Base-by-base conservation (phyloP, 1,140 invertebrate genomes). In the Aphelenchoides avenae region DNA sequence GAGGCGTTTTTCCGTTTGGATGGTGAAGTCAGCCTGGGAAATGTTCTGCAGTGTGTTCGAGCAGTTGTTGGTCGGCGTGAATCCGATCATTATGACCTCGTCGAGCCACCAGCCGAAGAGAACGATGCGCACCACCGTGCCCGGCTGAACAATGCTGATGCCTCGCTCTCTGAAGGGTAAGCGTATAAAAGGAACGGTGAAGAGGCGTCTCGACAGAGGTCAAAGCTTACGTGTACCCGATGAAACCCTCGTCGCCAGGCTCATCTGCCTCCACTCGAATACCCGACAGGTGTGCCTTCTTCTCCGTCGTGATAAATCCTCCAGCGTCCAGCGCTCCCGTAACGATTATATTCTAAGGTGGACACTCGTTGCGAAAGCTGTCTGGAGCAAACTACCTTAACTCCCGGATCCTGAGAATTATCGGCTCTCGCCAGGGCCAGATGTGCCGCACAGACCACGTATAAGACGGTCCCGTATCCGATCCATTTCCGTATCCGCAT, bases 261-360 rank as follows among this genome's bases (percentile, higher is more conserved):
- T 68, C 71, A 44, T 69, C 52, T 24, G 52, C 54, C 43, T 69
- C 67, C 22, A 69, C 64, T 26, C 67, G 57, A 24, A 69, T 63
- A 15, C 67, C 67, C 5, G 70, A 68, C 27, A 68, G 18, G 33
- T 57, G 51, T 0, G 61, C 53, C 42, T 70, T 69, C 42, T 69
- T 69, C 33, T 69, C 67, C 27, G 50, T 69, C 6, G 67, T 69
- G n/a, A 69, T 36, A 43, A 73, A 74, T 9, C 68, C 64, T 11
- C 63, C 64, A 1, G 60, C 60, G 58, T 66, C 44, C 18, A 62
- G 34, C 9, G 60, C 62, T 44, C 62, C 33, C 11, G 60, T 66
- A 1, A 62, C 60, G 49, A 62, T 62, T 26, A 62, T 62, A 41
- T 62, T 43, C 60, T 62, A 1, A 43, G 57, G 56, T 41, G 9